phyloP scores from a whole-genome alignment of 2,797 vertebrate genomes.

The Acropternis orthonyx region DNA sequence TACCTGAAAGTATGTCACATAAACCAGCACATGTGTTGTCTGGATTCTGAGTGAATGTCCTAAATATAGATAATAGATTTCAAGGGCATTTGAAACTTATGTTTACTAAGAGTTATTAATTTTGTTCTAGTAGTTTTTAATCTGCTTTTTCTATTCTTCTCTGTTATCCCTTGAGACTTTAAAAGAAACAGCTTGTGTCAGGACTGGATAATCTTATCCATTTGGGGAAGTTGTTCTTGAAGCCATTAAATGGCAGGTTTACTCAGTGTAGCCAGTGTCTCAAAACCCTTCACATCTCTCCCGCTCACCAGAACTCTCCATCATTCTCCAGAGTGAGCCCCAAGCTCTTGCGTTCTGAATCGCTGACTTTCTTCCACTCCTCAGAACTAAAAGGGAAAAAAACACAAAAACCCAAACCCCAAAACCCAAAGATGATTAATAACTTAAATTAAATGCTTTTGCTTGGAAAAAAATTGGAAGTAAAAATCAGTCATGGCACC shows the following conservation, averaged over 20 bases:
- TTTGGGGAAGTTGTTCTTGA: background rate
- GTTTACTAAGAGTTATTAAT: background rate
- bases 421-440: background rate
- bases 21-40: background rate
- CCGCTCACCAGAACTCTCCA: constrained; percentile 93
- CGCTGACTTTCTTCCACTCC: constrained; percentile 89
- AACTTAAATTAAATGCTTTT: background rate
- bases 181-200: background rate
- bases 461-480: background rate
- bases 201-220: background rate
- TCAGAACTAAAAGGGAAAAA: constrained; percentile 80
- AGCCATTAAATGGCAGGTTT: background rate
- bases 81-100: background rate
- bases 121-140: background rate
- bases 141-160: background rate
- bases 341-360: constrained; percentile 80
- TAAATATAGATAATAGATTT: background rate
- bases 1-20: background rate
- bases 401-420: background rate
- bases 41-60: background rate
- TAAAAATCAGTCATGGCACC: background rate
- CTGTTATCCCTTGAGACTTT: background rate
- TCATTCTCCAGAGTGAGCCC: constrained; percentile 88
- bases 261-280: background rate
- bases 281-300: background rate